Evolutionary conservation across 2,797 vertebrate species (phyloP).

Genomic region (Acrossocheilus fasciatus): DNA sequence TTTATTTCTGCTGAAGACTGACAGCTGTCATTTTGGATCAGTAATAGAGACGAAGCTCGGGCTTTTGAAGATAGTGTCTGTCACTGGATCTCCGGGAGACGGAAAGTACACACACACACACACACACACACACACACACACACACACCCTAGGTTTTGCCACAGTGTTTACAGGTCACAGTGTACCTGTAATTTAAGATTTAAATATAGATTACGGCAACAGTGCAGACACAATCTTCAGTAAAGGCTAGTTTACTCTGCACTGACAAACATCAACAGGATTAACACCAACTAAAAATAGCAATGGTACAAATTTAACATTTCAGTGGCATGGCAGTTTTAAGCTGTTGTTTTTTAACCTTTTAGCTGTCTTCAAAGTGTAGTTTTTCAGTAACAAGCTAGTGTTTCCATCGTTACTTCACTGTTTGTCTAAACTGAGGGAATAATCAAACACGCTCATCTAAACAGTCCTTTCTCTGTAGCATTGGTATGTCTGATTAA

Average conservation of each 20-base stretch:
- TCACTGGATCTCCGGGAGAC: conserved; percentile 5
- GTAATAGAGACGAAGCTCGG: conserved; percentile 13
- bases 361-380: neutral
- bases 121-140: neutral
- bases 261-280: neutral
- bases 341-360: neutral
- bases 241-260: neutral
- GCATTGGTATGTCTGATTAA: neutral
- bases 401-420: neutral
- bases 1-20: conserved; percentile 35
- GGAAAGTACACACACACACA: neutral
- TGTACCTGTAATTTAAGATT: conserved; percentile 4
- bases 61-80: conserved; percentile 18
- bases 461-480: neutral
- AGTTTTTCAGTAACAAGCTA: neutral
- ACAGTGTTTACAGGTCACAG: neutral
- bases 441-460: neutral
- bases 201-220: neutral
- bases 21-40: conserved; percentile 45
- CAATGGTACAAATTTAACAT: neutral
- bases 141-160: neutral
- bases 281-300: neutral
- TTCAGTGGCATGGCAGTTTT: neutral
- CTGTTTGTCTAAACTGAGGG: neutral
- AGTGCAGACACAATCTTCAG: neutral